Evolutionary conservation across 2,113 vertebrate genomes (phyloP), one percentile per base, ranked within the genome.

Genomic region (Taurulus bubalis): DNA sequence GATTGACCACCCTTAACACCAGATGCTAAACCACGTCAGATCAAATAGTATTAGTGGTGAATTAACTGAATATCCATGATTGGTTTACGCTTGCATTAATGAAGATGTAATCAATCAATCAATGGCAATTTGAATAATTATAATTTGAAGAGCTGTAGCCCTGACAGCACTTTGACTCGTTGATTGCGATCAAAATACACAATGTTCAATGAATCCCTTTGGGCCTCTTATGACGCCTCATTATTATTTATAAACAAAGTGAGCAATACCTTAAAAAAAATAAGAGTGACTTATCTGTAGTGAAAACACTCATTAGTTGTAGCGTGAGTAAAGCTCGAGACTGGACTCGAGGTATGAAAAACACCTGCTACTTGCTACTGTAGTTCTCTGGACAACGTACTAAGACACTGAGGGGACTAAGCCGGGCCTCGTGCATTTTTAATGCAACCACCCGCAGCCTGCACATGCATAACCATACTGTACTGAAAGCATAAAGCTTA

Each of bases 341-440:
- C 22, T 11, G 51, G 28, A 68, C 18, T 9, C 5, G 34, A 66
- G 58, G 32, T 30, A 68, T 18, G 20, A 68, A 56, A 78, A 75
- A 58, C 55, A 59, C 40, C 2, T 11, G 30, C 16, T 11, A 0
- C 7, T 16, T 11, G 26, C 64, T 68, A 12, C 38, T 51, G 64
- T 6, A 49, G 15, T 75, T 68, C n/a, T 34, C 53, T 77, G 9
- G 36, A 77, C 53, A 10, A 53, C 16, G 22, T n/a, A 32, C 47
- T 24, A 60, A 73, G 40, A 80, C 4, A 47, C 4, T 60, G n/a
- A 74, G 68, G 71, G 32, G 51, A 70, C 47, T 24, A 60, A 80
- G 69, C 30, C 18, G 28, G 15, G 75, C 16, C 64, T 71, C 71
- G 84, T 84, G 58, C 71, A 82, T 84, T 58, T 81, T 89, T 82